Conservation (phyloP, 2,888 invertebrate species). For the Odontothrips loti region DNA sequence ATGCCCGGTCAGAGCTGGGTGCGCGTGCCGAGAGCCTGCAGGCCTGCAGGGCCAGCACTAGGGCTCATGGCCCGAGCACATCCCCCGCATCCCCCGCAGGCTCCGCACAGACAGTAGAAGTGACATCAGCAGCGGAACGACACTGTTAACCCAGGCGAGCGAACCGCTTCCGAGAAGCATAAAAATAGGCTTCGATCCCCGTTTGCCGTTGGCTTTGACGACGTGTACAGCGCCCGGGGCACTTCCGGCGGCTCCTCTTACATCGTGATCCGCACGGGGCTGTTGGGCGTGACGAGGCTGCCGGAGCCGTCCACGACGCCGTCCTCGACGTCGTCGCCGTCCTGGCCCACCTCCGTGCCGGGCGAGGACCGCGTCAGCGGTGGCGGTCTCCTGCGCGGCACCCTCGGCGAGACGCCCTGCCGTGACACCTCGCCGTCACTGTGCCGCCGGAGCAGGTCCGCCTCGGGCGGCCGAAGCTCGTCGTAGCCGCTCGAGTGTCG, state of each 20-base stretch:
- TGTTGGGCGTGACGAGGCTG: background rate
- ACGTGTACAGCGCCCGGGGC: no score
- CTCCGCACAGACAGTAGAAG: background rate
- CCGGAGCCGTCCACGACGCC: background rate
- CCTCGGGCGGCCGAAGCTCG: background rate
- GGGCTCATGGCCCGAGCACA: background rate
- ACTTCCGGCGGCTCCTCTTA: background rate
- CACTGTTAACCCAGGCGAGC: no score
- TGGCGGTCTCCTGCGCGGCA: background rate
- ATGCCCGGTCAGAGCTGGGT: background rate
- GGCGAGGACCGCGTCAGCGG: background rate
- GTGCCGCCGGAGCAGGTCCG: conserved; percentile 4
- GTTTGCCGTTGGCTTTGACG: background rate
- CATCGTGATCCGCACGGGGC: conserved; percentile 4
- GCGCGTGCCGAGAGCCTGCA: background rate
- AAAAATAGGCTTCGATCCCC: no score
- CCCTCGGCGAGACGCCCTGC: background rate
- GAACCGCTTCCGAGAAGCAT: no score
- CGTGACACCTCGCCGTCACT: background rate
- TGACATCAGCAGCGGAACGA: background rate
- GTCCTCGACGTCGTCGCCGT: background rate
- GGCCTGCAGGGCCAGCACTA: background rate
- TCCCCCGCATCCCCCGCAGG: background rate
- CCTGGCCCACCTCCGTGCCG: background rate
- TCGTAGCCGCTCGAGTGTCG: conserved; percentile 30